Percentiles rank a stretch among this genome's conserved stretches.
Evolutionary conservation across 2,888 invertebrate genomes (phyloP).

Genomic region (Kuschelorhynchus macadamiae): DNA sequence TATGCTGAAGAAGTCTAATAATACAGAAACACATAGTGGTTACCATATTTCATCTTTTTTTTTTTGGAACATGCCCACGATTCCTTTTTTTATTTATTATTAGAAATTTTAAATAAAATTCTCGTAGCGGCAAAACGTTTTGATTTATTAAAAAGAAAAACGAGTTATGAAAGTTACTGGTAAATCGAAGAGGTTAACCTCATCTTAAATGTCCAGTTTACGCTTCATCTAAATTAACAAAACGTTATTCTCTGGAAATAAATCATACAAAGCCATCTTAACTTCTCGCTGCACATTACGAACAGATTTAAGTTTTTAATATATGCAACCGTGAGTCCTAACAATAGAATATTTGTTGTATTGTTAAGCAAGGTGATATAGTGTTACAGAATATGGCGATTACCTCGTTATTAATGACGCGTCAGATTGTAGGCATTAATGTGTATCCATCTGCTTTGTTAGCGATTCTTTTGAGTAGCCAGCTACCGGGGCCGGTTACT

Average conservation of each 20-base stretch:
- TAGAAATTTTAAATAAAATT: too few relatives aligned
- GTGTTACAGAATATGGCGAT: conserved; percentile 55
- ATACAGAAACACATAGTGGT: too few relatives aligned
- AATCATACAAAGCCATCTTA: neutral
- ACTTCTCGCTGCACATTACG: conserved; percentile 12
- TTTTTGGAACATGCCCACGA: too few relatives aligned
- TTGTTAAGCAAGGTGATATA: conserved; percentile 49
- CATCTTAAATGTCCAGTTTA: too few relatives aligned
- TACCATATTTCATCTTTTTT: too few relatives aligned
- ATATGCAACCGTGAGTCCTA: conserved; percentile 29
- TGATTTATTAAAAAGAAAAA: too few relatives aligned
- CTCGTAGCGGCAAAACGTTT: too few relatives aligned
- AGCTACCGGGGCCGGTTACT: conserved; percentile 62
- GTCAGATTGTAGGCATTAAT: conserved; percentile 66
- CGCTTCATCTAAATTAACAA: neutral
- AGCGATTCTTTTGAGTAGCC: conserved; percentile 63
- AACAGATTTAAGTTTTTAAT: conserved; percentile 44
- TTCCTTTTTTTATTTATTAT: too few relatives aligned
- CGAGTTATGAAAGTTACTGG: too few relatives aligned
- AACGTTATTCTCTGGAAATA: neutral
- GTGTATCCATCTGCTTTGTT: conserved; percentile 66
- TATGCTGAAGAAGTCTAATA: too few relatives aligned
- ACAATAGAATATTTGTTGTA: conserved; percentile 50
- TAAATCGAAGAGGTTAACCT: too few relatives aligned
- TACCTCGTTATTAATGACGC: conserved; percentile 67